Evolutionary conservation across 1,140 invertebrate species (phyloP), one percentile per base, ranked within the genome.

Genomic region (Drepana arcuata): DNA sequence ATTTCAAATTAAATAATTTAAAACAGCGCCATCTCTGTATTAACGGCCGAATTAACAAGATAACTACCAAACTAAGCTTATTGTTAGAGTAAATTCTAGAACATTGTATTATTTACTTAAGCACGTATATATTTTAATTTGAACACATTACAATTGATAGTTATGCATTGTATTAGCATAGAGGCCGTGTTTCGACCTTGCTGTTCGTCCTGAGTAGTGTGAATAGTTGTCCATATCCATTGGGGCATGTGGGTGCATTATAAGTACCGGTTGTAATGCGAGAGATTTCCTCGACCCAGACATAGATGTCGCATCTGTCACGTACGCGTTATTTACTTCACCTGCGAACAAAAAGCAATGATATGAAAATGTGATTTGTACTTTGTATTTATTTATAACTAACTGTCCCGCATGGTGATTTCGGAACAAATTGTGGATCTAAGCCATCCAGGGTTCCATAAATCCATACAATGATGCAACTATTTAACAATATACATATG

Each of bases 261-360:
- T 66, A 28, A 95, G 78, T 0, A 96, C 93, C 2, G 94, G 94
- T 78, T 95, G 93, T 10, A 96, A 81, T 39, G 93, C 93, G 7
- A 95, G 79, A 0, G 93, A 95, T 69, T 95, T 95, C 33, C 93
- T 80, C 0, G 93, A 95, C 0, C 93, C 93, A 3, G 91, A 89
- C 11, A 94, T 86, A 26, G 92, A 94, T 37, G 92, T 90, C 2
- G 88, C 90, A 72, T 95, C 94, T 1, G 86, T 87, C 30, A 95
- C 88, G 66, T 92, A 96, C 2, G 89, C 92, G 46, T 90, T 90
- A 77, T 96, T 95, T 33, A 95, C 91, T 86, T 95, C 93, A 44
- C 93, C 94, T 95, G 69, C 25, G 86, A 85, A 48, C 2, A 26
- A 31, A 34, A 37, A 13, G n/a, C n/a, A 35, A 35, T 14, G 2